A percentile compares a stretch with the other conserved stretches of the same genome.
Evolutionary conservation across 2,113 vertebrate species (phyloP).

Genomic region (Capreolus pygargus): DNA sequence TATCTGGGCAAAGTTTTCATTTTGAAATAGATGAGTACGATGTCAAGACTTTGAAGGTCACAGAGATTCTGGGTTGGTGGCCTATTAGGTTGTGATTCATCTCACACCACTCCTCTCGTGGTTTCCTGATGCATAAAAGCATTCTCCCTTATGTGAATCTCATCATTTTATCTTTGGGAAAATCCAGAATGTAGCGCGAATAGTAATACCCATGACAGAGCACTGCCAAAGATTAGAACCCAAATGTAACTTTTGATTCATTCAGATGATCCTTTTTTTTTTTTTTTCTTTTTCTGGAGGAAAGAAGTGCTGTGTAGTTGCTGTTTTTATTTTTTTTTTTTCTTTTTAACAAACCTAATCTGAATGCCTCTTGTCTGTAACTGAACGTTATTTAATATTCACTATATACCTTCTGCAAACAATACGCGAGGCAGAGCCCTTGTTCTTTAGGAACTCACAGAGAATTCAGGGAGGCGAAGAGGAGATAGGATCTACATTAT

Average conservation of each 20-base stretch:
- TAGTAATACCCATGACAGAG: background rate
- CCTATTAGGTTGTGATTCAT: background rate
- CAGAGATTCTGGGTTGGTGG: background rate
- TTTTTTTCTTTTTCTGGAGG: background rate
- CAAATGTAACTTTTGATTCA: background rate
- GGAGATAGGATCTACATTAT: slow-evolving; percentile 27
- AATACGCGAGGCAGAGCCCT: background rate
- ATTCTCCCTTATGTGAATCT: background rate
- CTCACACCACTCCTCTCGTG: accelerated
- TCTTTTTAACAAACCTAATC: background rate
- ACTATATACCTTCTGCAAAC: background rate
- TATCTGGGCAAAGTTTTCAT: background rate
- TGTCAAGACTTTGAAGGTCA: background rate
- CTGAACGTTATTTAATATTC: slow-evolving; percentile 46
- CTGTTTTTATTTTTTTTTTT: background rate
- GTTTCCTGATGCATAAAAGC: accelerated
- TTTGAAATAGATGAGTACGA: background rate
- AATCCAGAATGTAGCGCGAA: background rate
- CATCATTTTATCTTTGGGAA: background rate
- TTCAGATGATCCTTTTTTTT: background rate
- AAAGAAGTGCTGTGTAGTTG: background rate
- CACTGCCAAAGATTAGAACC: background rate
- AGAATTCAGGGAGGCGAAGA: background rate
- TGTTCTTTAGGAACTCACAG: slow-evolving; percentile 34
- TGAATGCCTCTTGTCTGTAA: background rate